phyloP scores from a whole-genome alignment of 2,888 invertebrate genomes.

The Tenthredo notha region DNA sequence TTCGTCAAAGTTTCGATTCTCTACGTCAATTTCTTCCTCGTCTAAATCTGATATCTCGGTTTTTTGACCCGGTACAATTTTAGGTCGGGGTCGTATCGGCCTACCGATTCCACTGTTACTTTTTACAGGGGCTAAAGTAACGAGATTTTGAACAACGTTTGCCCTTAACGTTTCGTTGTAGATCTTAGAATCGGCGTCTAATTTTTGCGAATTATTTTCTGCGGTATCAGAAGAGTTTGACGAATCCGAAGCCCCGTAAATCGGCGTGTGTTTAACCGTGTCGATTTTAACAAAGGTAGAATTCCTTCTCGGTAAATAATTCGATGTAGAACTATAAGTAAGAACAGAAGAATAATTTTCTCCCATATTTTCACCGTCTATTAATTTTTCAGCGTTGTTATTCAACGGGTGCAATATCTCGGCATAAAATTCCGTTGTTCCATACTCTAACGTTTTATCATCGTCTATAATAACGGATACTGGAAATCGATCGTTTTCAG shows the following conservation, averaged over 20 bases:
- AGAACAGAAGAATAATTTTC: neutral
- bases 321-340: neutral
- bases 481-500: neutral
- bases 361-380: constrained; percentile 50
- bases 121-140: constrained; percentile 88
- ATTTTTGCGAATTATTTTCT: constrained; percentile 53
- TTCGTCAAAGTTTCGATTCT: neutral
- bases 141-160: constrained; percentile 76
- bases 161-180: constrained; percentile 74
- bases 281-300: constrained; percentile 71
- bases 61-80: constrained; percentile 70
- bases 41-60: constrained; percentile 46
- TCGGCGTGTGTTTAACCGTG: constrained; percentile 59
- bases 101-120: constrained; percentile 89
- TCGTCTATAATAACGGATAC: constrained; percentile 60
- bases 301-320: constrained; percentile 64
- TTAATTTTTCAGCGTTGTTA: constrained; percentile 65
- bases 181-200: constrained; percentile 55
- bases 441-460: constrained; percentile 59
- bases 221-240: constrained; percentile 56
- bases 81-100: constrained; percentile 85
- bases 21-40: constrained; percentile 53
- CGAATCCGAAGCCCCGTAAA: constrained; percentile 19
- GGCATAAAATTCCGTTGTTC: constrained; percentile 67
- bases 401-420: constrained; percentile 65